Conservation (phyloP, 2,797 vertebrate species). For the Arvicola amphibius region DNA sequence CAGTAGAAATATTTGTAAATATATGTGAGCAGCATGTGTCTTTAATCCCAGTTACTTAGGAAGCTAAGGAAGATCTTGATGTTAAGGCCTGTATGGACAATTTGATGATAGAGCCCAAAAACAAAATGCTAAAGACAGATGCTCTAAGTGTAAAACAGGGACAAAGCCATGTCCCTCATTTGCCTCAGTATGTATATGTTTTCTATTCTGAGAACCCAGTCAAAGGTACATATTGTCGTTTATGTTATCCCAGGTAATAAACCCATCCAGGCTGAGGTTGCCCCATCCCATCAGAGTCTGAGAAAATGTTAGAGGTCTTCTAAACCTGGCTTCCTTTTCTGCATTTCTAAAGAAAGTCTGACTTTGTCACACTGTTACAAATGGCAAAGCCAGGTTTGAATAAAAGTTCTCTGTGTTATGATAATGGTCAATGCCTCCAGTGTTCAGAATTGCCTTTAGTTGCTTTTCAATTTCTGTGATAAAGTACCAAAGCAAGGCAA, state of each 20-base stretch:
- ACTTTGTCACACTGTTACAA: background rate
- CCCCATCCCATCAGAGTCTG: background rate
- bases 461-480: background rate
- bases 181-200: background rate
- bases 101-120: background rate
- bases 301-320: background rate
- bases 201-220: background rate
- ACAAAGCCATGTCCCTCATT: background rate
- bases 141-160: background rate
- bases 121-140: background rate
- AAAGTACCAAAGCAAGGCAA: background rate
- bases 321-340: background rate
- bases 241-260: background rate
- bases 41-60: no score
- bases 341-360: background rate
- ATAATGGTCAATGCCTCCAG: background rate
- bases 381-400: background rate
- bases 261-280: background rate
- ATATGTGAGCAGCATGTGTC: background rate
- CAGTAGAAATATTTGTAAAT: slow-evolving; percentile 22
- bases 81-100: background rate
- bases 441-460: background rate
- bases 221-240: background rate
- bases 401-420: background rate
- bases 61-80: background rate